phyloP scores from a whole-genome alignment of 1,140 invertebrate genomes.

The Neodiprion pinetum region DNA sequence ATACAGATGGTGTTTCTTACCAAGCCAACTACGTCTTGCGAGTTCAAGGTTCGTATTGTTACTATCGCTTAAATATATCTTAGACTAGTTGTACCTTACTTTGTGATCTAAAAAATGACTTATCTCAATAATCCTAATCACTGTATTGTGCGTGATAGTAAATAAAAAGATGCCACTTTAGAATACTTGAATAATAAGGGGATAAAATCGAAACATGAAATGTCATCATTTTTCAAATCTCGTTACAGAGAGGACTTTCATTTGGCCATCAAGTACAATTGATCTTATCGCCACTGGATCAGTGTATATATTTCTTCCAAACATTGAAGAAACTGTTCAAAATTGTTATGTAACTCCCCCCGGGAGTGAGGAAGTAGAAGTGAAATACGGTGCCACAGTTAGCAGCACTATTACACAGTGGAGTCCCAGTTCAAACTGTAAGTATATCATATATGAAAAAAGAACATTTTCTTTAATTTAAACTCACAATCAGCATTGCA shows the following conservation, averaged over 20 bases:
- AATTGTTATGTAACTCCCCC: constrained; percentile 7
- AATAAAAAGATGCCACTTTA: too few relatives aligned
- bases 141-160: too few relatives aligned
- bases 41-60: constrained; percentile 2
- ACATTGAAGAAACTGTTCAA: neutral
- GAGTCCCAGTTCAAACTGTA: neutral
- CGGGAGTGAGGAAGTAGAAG: neutral
- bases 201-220: too few relatives aligned
- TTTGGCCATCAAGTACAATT: neutral
- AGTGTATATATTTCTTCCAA: neutral
- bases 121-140: too few relatives aligned
- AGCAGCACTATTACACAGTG: constrained; percentile 1
- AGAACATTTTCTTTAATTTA: neutral
- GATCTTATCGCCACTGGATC: neutral
- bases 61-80: too few relatives aligned
- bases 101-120: too few relatives aligned
- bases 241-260: neutral
- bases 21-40: neutral
- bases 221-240: too few relatives aligned
- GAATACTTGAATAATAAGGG: too few relatives aligned
- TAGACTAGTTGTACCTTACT: too few relatives aligned
- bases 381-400: neutral
- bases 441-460: neutral
- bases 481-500: neutral
- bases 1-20: neutral